Conservation (phyloP, 2,888 invertebrate genomes). For the Pyrgus malvae region DNA sequence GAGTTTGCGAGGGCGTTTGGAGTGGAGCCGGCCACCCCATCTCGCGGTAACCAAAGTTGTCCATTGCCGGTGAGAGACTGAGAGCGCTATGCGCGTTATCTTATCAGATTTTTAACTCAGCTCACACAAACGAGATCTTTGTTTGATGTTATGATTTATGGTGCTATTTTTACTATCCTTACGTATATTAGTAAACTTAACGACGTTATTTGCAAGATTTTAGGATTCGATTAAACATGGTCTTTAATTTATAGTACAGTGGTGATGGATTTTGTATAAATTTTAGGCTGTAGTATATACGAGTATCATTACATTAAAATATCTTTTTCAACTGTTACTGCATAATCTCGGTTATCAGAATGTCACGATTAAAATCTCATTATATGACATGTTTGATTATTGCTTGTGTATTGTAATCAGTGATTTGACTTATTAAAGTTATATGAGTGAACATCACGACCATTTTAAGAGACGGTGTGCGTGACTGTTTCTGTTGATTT, state of each 20-base stretch:
- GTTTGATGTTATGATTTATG: conserved; percentile 67
- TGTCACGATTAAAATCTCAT: too few species aligned
- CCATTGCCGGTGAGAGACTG: conserved; percentile 74
- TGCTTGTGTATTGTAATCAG: too few species aligned
- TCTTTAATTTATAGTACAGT: not conserved
- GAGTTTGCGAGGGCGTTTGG: conserved; percentile 56
- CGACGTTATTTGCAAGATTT: not conserved
- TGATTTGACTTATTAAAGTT: too few species aligned
- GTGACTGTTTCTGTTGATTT: too few species aligned
- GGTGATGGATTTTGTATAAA: not conserved
- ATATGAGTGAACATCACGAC: too few species aligned
- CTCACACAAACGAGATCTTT: conserved; percentile 51
- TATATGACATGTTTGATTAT: too few species aligned
- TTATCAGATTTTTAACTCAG: conserved; percentile 51
- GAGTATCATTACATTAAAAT: too few species aligned
- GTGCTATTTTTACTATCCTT: conserved; percentile 58
- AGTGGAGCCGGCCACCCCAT: conserved; percentile 77
- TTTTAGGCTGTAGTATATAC: too few species aligned
- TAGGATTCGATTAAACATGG: not conserved
- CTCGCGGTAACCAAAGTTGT: conserved; percentile 84
- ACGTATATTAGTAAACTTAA: conserved; percentile 43
- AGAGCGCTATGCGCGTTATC: conserved; percentile 50
- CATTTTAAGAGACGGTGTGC: too few species aligned
- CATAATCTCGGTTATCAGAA: too few species aligned
- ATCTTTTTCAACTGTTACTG: too few species aligned